phyloP scores from a whole-genome alignment of 2,797 vertebrate genomes.

The Nannoperca australis region DNA sequence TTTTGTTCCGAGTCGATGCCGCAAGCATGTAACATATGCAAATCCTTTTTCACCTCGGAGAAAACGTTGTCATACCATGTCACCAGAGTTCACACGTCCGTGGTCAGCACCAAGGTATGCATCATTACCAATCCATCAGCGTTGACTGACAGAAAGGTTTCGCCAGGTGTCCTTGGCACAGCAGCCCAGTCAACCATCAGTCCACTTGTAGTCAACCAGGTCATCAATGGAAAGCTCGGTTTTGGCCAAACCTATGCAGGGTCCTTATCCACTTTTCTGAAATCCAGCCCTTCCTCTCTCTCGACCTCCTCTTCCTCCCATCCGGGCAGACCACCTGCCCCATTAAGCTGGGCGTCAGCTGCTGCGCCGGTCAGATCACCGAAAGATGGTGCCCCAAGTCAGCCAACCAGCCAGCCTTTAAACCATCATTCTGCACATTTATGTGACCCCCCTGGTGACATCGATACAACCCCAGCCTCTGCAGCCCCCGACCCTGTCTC shows the following conservation, averaged over 20 bases:
- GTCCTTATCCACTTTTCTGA: not conserved
- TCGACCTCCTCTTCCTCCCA: not conserved
- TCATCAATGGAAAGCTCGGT: constrained; percentile 40
- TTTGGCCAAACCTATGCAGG: constrained; percentile 5
- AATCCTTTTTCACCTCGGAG: constrained; percentile 71
- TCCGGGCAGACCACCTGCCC: not conserved
- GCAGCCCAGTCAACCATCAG: not conserved
- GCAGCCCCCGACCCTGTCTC: not conserved
- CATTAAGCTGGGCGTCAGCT: not conserved
- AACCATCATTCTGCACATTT: not conserved
- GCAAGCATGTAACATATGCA: constrained; percentile 72
- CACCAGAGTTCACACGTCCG: constrained; percentile 67
- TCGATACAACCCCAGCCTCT: not conserved
- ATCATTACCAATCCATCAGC: constrained; percentile 48
- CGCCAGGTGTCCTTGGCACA: not conserved
- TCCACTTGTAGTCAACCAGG: constrained; percentile 20
- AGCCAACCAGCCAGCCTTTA: not conserved
- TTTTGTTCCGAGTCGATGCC: constrained; percentile 71
- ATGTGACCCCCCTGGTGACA: not conserved
- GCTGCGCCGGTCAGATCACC: not conserved
- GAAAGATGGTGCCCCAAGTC: not conserved
- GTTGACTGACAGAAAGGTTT: constrained; percentile 10
- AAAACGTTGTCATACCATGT: constrained; percentile 66
- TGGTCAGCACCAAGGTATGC: constrained; percentile 69
- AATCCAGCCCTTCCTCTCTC: not conserved